phyloP scores from a whole-genome alignment of 2,888 invertebrate species.

The Ornithoptera alexandrae region DNA sequence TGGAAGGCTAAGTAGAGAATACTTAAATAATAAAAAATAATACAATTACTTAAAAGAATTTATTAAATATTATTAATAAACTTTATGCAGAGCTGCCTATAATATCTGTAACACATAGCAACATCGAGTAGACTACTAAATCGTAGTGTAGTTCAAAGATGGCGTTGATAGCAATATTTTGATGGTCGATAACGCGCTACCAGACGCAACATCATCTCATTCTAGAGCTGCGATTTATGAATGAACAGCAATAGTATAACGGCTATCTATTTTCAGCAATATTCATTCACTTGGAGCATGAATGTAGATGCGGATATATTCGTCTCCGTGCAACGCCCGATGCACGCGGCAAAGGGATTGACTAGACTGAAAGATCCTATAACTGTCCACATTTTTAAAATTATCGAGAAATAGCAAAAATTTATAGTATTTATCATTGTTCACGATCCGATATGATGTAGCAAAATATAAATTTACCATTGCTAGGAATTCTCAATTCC shows the following conservation, averaged over 20 bases:
- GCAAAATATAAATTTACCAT: too few species aligned
- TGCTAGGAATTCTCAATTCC: too few species aligned
- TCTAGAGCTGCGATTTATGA: conserved; percentile 27
- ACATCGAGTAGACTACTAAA: not conserved
- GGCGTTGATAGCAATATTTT: conserved; percentile 5
- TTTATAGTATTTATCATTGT: too few species aligned
- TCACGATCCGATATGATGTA: too few species aligned
- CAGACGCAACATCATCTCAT: conserved; percentile 18
- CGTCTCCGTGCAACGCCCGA: not conserved
- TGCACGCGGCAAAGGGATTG: not conserved
- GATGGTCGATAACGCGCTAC: conserved; percentile 18
- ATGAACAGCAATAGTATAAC: conserved; percentile 31
- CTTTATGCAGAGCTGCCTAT: too few species aligned
- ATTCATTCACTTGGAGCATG: conserved; percentile 30
- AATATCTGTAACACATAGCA: not conserved
- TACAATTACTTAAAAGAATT: too few species aligned
- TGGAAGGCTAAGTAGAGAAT: too few species aligned
- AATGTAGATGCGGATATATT: conserved; percentile 25
- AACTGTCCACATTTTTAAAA: too few species aligned
- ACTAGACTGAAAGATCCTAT: not conserved
- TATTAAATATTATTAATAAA: too few species aligned
- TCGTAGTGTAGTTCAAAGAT: conserved; percentile 12
- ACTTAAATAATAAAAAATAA: too few species aligned
- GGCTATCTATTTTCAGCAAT: conserved; percentile 31
- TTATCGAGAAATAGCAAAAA: too few species aligned